Percentiles rank a stretch among this genome's conserved stretches.
Evolutionary conservation across 92 coral and sea anemone genomes (phyloP).

Genomic region (Scolanthus callimorphus): DNA sequence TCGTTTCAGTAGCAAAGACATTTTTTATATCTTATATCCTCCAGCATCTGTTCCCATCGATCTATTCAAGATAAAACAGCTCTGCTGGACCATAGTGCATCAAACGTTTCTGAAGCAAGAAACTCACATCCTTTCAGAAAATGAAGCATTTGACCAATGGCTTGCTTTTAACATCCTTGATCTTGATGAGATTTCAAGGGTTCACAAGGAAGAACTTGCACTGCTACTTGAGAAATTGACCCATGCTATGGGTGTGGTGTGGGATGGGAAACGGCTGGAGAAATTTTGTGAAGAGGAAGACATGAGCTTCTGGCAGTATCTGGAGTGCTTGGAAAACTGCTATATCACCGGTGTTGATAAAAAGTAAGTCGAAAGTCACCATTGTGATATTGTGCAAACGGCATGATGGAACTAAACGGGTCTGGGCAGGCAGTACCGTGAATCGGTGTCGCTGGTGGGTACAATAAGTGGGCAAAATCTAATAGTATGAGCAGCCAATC

Average conservation of each 20-base stretch:
- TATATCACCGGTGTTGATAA: slow-evolving; percentile 65
- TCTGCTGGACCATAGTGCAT: slow-evolving; percentile 88
- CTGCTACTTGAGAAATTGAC: slow-evolving; percentile 74
- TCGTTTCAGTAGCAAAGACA: too few species aligned
- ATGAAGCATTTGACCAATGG: slow-evolving; percentile 82
- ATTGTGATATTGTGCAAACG: too few species aligned
- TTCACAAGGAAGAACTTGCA: slow-evolving; percentile 83
- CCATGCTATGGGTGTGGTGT: slow-evolving; percentile 79
- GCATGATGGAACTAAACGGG: too few species aligned
- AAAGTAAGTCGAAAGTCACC: too few species aligned
- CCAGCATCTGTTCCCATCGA: slow-evolving; percentile 29
- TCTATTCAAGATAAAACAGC: slow-evolving; percentile 51
- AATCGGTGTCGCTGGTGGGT: too few species aligned
- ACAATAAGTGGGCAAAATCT: too few species aligned
- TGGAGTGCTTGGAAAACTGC: slow-evolving; percentile 76
- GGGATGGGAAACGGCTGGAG: slow-evolving; percentile 66
- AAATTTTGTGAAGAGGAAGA: slow-evolving; percentile 59
- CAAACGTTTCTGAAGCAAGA: slow-evolving; percentile 61
- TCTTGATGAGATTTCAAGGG: slow-evolving; percentile 67
- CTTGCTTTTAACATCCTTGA: slow-evolving; percentile 83
- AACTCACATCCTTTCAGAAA: slow-evolving; percentile 62
- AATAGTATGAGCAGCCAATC: too few species aligned
- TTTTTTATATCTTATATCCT: not conserved
- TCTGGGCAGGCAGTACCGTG: too few species aligned
- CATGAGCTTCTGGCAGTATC: slow-evolving; percentile 84